Evolutionary conservation across 2,888 invertebrate genomes (phyloP).

Genomic region (Drosophila basisetae): DNA sequence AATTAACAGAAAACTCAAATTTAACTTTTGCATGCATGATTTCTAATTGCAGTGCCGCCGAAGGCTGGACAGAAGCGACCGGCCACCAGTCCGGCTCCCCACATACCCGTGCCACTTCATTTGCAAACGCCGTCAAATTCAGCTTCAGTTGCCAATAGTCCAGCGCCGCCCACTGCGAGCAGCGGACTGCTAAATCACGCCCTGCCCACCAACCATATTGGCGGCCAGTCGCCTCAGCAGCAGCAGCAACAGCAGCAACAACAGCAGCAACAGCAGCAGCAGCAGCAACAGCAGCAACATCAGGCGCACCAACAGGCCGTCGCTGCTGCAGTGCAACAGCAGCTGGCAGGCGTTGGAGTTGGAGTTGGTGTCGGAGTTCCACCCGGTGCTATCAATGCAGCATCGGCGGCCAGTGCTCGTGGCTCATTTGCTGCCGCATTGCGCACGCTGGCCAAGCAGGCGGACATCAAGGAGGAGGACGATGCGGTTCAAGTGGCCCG

Average conservation of each 20-base stretch:
- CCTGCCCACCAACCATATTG: constrained; percentile 81
- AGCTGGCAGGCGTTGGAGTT: constrained; percentile 77
- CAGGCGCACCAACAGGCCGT: constrained; percentile 83
- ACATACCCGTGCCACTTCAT: constrained; percentile 84
- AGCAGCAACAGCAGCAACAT: constrained; percentile 72
- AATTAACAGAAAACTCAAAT: not conserved
- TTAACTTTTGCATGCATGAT: not conserved
- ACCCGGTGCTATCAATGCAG: constrained; percentile 73
- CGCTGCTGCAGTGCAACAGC: constrained; percentile 80
- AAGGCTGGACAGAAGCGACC: constrained; percentile 85
- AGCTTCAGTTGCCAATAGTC: constrained; percentile 55
- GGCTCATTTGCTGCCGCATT: constrained; percentile 96
- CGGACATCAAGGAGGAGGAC: constrained; percentile 91
- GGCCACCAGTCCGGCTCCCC: constrained; percentile 85
- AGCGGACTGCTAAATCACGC: constrained; percentile 78
- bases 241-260: constrained; percentile 76
- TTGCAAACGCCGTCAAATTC: constrained; percentile 81
- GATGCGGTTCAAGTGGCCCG: constrained; percentile 70
- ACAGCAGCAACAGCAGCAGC: constrained; percentile 71
- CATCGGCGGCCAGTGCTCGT: constrained; percentile 86
- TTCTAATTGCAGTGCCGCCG: constrained; percentile 83
- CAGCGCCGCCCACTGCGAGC: constrained; percentile 57
- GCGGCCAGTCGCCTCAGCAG: constrained; percentile 81
- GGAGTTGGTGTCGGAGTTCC: constrained; percentile 67
- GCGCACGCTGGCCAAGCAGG: constrained; percentile 95